Conservation (phyloP, 1,140 invertebrate genomes). For the Prorops nasuta region DNA sequence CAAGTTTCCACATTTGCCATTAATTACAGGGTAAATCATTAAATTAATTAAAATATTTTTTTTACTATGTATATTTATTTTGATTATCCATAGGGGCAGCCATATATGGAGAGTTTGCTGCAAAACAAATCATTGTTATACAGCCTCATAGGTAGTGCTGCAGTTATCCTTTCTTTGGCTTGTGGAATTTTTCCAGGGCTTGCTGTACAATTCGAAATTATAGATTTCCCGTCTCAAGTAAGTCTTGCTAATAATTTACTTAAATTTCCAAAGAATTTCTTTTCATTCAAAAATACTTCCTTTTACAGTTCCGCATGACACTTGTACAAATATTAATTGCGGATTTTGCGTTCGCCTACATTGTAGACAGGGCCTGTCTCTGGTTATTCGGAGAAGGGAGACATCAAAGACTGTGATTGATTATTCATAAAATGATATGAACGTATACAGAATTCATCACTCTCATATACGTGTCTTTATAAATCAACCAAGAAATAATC, state of each 20-base stretch:
- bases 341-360: constrained; percentile 80
- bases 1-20: constrained; percentile 98
- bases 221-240: constrained; percentile 83
- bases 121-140: constrained; percentile 93
- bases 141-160: constrained; percentile 75
- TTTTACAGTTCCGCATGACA: constrained; percentile 80
- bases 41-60: constrained; percentile 2
- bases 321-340: constrained; percentile 76
- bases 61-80: not conserved
- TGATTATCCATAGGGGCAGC: constrained; percentile 83
- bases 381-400: constrained; percentile 85
- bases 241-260: constrained; percentile 43
- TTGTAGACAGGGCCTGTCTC: constrained; percentile 81
- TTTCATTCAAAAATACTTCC: constrained; percentile 8
- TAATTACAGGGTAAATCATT: constrained; percentile 88
- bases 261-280: not conserved
- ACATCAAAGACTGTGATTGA: constrained; percentile 49
- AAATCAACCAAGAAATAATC: too few species aligned
- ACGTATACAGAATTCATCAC: constrained; percentile 2
- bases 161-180: constrained; percentile 73
- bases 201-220: constrained; percentile 82
- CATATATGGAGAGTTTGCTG: constrained; percentile 94
- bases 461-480: not conserved
- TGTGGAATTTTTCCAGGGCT: constrained; percentile 76
- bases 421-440: too few species aligned